Conservation (phyloP, 2,888 invertebrate genomes). For the Drosophila robusta region DNA sequence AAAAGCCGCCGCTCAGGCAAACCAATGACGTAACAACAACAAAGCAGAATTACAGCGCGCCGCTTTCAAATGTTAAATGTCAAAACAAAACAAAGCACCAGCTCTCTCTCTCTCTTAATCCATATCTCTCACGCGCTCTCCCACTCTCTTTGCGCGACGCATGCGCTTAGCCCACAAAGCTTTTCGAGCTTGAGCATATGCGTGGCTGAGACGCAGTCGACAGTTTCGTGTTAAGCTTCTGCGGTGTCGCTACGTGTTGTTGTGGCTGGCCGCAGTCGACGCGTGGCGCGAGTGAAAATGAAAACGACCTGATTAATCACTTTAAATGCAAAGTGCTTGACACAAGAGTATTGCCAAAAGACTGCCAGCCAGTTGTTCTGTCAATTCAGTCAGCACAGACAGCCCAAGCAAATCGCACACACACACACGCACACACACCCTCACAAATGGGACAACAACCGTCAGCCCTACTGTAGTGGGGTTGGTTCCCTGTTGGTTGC, state of each 20-base stretch:
- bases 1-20: constrained; percentile 10
- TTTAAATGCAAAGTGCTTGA: constrained; percentile 16
- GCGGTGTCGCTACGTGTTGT: constrained; percentile 55
- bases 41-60: constrained; percentile 9
- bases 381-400: constrained; percentile 6
- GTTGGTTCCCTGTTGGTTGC: constrained; percentile 39
- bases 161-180: constrained; percentile 57
- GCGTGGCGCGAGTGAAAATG: constrained; percentile 60
- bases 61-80: constrained; percentile 41
- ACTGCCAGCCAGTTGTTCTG: constrained; percentile 9
- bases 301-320: constrained; percentile 45
- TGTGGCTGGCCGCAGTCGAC: constrained; percentile 42
- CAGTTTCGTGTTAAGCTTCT: constrained; percentile 63
- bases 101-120: constrained; percentile 4
- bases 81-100: constrained; percentile 54
- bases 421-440: constrained; percentile 32
- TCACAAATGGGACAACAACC: constrained; percentile 27
- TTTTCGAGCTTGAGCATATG: constrained; percentile 51
- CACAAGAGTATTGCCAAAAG: constrained; percentile 24
- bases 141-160: constrained; percentile 38
- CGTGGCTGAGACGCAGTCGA: constrained; percentile 38
- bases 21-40: constrained; percentile 48
- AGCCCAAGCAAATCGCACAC: constrained; percentile 3
- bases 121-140: background rate
- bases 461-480: constrained; percentile 42